A percentile compares a stretch with the other conserved stretches of the same genome.
Evolutionary conservation across 2,113 vertebrate genomes (phyloP).

Genomic region (Salvelinus alpinus): DNA sequence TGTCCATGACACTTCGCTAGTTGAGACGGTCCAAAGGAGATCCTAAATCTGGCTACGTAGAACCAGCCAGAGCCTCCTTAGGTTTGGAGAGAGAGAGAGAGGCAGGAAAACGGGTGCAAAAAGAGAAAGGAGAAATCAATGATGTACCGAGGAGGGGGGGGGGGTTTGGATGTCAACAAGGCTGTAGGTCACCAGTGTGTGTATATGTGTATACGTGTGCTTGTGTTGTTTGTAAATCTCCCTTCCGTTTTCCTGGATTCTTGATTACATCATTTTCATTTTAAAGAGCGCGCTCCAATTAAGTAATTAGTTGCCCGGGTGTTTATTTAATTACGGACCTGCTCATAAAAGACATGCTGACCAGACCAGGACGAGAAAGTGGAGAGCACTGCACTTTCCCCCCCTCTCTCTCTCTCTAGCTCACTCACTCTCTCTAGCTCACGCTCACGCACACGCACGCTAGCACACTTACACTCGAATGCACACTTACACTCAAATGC

Average conservation of each 20-base stretch:
- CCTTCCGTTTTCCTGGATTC: constrained; percentile 62
- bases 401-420: too few relatives aligned
- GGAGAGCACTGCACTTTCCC: constrained; percentile 63
- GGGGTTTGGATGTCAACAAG: constrained; percentile 56
- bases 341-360: constrained; percentile 77
- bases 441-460: not conserved
- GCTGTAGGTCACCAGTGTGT: constrained; percentile 46
- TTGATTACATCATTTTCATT: constrained; percentile 75
- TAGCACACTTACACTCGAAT: not conserved
- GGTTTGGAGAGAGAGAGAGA: too few relatives aligned
- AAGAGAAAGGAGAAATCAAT: constrained; percentile 65
- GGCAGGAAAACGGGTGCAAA: constrained; percentile 13
- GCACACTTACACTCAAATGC: constrained; percentile 4
- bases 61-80: too few relatives aligned
- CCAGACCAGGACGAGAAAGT: constrained; percentile 52
- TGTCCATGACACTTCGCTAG: constrained; percentile 65
- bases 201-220: constrained; percentile 28
- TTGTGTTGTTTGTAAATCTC: constrained; percentile 41
- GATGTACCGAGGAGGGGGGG: constrained; percentile 50
- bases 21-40: constrained; percentile 27
- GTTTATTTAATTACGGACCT: constrained; percentile 74
- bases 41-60: too few relatives aligned
- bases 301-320: constrained; percentile 76
- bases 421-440: too few relatives aligned
- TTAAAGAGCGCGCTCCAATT: constrained; percentile 75